A percentile compares a stretch with the other conserved stretches of the same genome.
These are phyloP conservation scores for Planiliza haematocheilus DNA, from an alignment of 2,113 vertebrate genomes.

Conservation along the genomic window DNA sequence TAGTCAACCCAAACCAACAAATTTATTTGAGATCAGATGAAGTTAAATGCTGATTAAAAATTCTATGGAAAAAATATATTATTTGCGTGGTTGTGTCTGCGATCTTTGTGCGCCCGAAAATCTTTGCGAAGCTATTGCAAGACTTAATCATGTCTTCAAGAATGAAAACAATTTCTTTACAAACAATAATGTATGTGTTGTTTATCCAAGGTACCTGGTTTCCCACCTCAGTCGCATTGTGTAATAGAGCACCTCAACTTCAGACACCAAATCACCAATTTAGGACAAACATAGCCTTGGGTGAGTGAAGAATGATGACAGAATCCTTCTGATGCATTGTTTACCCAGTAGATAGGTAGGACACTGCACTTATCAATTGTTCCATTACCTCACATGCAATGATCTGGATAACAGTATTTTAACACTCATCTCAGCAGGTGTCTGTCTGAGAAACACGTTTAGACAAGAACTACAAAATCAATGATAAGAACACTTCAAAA, in stretches of 20 bases:
- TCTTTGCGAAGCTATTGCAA: background rate
- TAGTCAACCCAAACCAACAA: too few species aligned
- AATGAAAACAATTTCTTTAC: slow-evolving; percentile 15
- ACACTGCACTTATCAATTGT: slow-evolving; percentile 60
- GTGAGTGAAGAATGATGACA: slow-evolving; percentile 52
- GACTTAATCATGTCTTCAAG: background rate
- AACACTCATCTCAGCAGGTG: slow-evolving; percentile 56
- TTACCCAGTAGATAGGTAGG: slow-evolving; percentile 38
- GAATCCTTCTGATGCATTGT: slow-evolving; percentile 55
- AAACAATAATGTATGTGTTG: slow-evolving; percentile 32
- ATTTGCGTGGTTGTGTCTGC: background rate
- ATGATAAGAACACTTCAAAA: slow-evolving; percentile 68
- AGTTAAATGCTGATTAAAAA: too few species aligned
- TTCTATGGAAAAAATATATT: too few species aligned
- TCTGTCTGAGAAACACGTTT: slow-evolving; percentile 46
- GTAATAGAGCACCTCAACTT: slow-evolving; percentile 10
- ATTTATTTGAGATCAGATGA: too few species aligned
- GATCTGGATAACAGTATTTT: slow-evolving; percentile 73
- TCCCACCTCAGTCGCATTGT: background rate
- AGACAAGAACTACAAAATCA: slow-evolving; percentile 59
- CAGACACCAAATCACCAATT: slow-evolving; percentile 43
- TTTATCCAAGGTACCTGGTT: slow-evolving; percentile 31
- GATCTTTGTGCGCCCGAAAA: background rate
- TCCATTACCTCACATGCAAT: slow-evolving; percentile 72
- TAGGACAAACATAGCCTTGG: slow-evolving; percentile 54